A percentile compares a stretch with the other conserved stretches of the same genome.
Conservation (phyloP, 2,797 vertebrate genomes). For the Champsocephalus esox region DNA sequence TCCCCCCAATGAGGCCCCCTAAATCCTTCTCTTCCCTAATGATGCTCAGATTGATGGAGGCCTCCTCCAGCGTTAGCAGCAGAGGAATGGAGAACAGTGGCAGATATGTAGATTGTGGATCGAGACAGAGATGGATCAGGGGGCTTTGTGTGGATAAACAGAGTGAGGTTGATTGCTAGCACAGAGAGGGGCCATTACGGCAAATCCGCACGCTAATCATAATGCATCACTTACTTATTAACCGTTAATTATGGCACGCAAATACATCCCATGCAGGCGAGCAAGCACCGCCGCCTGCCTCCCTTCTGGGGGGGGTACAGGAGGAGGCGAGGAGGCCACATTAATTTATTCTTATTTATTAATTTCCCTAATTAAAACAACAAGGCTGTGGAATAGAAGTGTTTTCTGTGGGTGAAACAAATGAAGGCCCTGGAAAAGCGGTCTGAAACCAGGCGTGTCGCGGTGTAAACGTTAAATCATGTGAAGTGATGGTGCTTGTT, state of each 20-base stretch:
- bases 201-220: conserved; percentile 86
- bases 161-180: conserved; percentile 85
- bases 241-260: conserved; percentile 87
- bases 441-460: conserved; percentile 80
- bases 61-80: conserved; percentile 74
- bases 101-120: conserved; percentile 79
- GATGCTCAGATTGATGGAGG: conserved; percentile 81
- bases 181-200: conserved; percentile 85
- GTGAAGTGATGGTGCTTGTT: conserved; percentile 82
- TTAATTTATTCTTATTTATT: conserved; percentile 90
- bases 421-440: conserved; percentile 81
- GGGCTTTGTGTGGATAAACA: conserved; percentile 82
- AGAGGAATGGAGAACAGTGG: conserved; percentile 75
- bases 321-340: conserved; percentile 79
- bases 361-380: conserved; percentile 90
- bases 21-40: conserved; percentile 74
- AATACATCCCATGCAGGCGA: conserved; percentile 84
- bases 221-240: conserved; percentile 92
- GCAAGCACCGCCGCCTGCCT: conserved; percentile 66
- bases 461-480: conserved; percentile 85
- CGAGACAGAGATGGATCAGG: conserved; percentile 85
- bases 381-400: conserved; percentile 84
- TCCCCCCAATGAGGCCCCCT: conserved; percentile 51
- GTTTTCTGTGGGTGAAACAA: conserved; percentile 85
- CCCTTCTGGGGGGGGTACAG: conserved; percentile 62